A percentile compares a stretch with the other conserved stretches of the same genome.
These are phyloP conservation scores for Parthenolecanium corni DNA, from an alignment of 2,888 invertebrate genomes.

Conservation along the genomic window DNA sequence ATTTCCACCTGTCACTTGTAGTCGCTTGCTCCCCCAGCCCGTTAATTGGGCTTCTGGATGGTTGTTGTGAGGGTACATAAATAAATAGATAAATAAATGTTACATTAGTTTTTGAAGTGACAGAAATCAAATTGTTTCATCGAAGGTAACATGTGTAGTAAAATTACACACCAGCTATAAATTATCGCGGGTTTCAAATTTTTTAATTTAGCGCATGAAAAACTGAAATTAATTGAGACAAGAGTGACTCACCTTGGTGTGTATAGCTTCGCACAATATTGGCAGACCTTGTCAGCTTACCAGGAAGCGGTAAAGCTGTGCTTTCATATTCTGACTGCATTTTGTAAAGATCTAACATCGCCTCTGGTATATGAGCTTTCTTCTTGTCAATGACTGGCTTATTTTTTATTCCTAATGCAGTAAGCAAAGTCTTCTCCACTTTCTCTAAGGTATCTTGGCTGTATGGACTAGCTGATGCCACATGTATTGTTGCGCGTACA, in stretches of 20 bases:
- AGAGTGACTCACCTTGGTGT: constrained; percentile 50
- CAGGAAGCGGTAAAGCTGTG: constrained; percentile 53
- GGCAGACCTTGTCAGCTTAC: constrained; percentile 58
- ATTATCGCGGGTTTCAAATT: too few relatives aligned
- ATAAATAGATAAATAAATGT: too few relatives aligned
- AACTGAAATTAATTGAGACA: constrained; percentile 34
- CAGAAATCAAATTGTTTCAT: too few relatives aligned
- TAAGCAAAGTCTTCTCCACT: constrained; percentile 50
- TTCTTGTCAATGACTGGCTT: constrained; percentile 42
- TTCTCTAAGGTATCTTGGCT: constrained; percentile 2
- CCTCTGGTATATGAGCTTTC: constrained; percentile 36
- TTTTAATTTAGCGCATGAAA: too few relatives aligned
- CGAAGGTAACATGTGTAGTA: too few relatives aligned
- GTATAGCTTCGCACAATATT: constrained; percentile 76
- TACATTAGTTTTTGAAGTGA: too few relatives aligned
- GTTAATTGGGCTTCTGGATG: too few relatives aligned
- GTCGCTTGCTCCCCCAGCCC: too few relatives aligned
- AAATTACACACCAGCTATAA: too few relatives aligned
- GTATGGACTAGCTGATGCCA: constrained; percentile 1
- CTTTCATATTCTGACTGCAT: constrained; percentile 51
- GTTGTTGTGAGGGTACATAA: too few relatives aligned
- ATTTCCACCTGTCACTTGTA: too few relatives aligned
- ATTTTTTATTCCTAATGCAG: constrained; percentile 48
- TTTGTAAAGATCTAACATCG: constrained; percentile 40
- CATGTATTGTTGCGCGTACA: constrained; percentile 16